Evolutionary conservation across 1,140 invertebrate genomes (phyloP), one percentile per base, ranked within the genome.

Genomic region (Macrocentrus cingulum): DNA sequence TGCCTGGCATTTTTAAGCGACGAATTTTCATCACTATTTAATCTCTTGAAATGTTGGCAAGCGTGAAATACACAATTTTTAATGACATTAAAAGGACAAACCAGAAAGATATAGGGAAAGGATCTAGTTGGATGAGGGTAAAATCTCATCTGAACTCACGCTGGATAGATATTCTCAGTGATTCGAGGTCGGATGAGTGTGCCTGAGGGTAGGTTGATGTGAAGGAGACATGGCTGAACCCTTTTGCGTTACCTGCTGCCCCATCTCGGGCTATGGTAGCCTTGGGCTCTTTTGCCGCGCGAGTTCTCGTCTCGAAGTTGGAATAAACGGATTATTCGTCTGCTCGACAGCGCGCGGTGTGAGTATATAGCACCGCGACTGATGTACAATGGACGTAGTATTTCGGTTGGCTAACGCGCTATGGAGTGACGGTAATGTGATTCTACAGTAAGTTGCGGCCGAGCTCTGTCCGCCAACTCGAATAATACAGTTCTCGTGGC

Each of bases 251-350:
- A 29, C 25, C 25, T 29, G 25, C 4, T 29, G 25, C 25, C n/a
- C n/a, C 25, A 29, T 29, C 39, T 46, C 9, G 11, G 46, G 45
- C 19, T 19, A 34, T 37, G 23, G 23, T 37, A 36, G 34, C 44
- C 44, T 44, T 49, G 60, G 51, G 19, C 25, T 5, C 4, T 29
- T n/a, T n/a, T 29, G 4, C 25, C 41, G 37, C 42, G 62, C 56
- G 45, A 36, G 48, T n/a, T n/a, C 63, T 64, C 62, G 56, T 61
- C 44, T 55, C 57, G 62, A 71, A 79, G 74, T 79, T 77, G 68
- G 73, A 67, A 67, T 76, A 75, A 79, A 75, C 65, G 70, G 75
- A 79, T 79, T 79, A 74, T 62, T 69, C 69, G 72, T 71, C 64
- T 61, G 61, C 53, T 55, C 45, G 29, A 32, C 48, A 52, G 53